Conservation (phyloP, 2,797 vertebrate genomes). For the Acipenser transmontanus region DNA sequence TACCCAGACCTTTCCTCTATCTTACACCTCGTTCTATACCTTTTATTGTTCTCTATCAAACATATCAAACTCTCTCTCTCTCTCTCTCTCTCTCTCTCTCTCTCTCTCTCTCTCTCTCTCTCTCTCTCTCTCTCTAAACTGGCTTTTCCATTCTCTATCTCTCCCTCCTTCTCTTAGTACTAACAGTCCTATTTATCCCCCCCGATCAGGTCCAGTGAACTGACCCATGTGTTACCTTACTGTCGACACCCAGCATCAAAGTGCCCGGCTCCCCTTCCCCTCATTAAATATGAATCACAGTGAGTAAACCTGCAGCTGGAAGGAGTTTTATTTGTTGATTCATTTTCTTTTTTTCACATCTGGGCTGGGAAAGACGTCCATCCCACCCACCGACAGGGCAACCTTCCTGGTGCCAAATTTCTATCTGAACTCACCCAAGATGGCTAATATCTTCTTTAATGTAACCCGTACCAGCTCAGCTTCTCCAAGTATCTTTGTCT, state of each 20-base stretch:
- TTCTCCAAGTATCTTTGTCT: no score
- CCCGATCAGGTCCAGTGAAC: background rate
- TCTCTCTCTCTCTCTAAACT: background rate
- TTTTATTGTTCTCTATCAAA: background rate
- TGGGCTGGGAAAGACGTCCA: background rate
- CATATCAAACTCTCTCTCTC: no score
- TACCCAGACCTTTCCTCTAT: no score
- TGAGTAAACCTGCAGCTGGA: no score
- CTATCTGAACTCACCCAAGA: no score
- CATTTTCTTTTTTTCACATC: background rate
- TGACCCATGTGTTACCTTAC: background rate
- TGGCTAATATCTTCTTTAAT: no score
- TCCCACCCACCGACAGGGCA: background rate
- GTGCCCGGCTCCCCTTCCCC: background rate
- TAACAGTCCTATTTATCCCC: no score
- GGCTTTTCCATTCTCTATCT: no score
- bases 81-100: no score
- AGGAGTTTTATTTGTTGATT: background rate
- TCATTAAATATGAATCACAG: background rate
- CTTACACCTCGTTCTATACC: background rate
- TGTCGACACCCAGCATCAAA: background rate
- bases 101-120: slow-evolving; percentile 1
- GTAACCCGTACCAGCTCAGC: no score
- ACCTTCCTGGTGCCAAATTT: no score
- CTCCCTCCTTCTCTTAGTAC: background rate